Evolutionary conservation across 2,888 invertebrate genomes (phyloP).

Genomic region (Diarsia dahlii): DNA sequence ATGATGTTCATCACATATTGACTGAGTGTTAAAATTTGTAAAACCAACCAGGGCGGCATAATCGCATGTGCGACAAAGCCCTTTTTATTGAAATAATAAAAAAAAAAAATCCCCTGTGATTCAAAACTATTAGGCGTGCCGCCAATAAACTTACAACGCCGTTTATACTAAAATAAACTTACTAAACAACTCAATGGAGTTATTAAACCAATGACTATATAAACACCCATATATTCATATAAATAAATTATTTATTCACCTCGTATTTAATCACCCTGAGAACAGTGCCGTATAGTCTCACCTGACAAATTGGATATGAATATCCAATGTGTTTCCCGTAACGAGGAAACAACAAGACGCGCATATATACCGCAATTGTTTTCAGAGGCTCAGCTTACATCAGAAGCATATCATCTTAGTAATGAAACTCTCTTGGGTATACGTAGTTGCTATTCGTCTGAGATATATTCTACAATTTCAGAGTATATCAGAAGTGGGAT

Average conservation of each 20-base stretch:
- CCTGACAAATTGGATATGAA: slow-evolving; percentile 59
- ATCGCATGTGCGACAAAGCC: too few species aligned
- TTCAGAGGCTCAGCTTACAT: slow-evolving; percentile 33
- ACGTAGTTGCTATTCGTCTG: slow-evolving; percentile 1
- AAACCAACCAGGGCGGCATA: too few species aligned
- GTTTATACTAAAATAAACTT: slow-evolving; percentile 2
- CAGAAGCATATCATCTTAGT: slow-evolving; percentile 35
- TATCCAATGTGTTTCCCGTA: slow-evolving; percentile 46
- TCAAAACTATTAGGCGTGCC: neutral
- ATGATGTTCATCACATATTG: too few species aligned
- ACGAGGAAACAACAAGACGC: slow-evolving; percentile 15
- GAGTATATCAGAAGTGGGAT: neutral
- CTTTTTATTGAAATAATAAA: too few species aligned
- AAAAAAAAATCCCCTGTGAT: too few species aligned
- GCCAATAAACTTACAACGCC: neutral
- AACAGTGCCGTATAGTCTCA: slow-evolving; percentile 33
- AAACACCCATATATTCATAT: slow-evolving; percentile 10
- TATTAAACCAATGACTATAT: slow-evolving; percentile 30
- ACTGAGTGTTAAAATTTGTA: too few species aligned
- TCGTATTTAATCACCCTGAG: slow-evolving; percentile 49
- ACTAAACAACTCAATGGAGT: slow-evolving; percentile 13
- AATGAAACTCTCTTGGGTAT: slow-evolving; percentile 19
- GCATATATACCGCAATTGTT: slow-evolving; percentile 38
- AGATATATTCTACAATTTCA: neutral
- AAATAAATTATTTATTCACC: slow-evolving; percentile 43